Evolutionary conservation across 2,113 vertebrate genomes (phyloP).

Genomic region (Isichthys henryi): DNA sequence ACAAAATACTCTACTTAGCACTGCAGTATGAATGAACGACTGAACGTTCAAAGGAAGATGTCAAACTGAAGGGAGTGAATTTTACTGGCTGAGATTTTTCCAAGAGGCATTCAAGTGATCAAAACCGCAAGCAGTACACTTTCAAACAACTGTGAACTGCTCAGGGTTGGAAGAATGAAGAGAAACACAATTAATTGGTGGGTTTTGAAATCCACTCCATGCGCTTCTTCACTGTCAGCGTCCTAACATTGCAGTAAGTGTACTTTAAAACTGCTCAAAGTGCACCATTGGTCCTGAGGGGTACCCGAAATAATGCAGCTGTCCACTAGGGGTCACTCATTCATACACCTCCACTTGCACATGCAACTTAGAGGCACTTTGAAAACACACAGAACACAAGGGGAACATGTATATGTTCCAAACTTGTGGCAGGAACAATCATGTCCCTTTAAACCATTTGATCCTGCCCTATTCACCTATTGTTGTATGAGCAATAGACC

Average conservation of each 20-base stretch:
- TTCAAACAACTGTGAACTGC: background rate
- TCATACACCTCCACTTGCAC: background rate
- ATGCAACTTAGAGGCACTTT: background rate
- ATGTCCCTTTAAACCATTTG: background rate
- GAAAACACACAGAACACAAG: background rate
- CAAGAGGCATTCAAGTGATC: background rate
- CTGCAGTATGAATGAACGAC: background rate
- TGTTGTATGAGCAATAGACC: background rate
- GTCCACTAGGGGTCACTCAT: background rate
- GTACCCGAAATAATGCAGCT: background rate
- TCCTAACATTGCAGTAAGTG: background rate
- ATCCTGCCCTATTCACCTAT: background rate
- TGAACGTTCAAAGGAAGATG: background rate
- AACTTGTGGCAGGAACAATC: background rate
- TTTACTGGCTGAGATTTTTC: background rate
- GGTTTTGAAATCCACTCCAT: background rate
- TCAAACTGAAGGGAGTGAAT: background rate
- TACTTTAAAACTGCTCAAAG: background rate
- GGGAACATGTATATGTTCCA: background rate
- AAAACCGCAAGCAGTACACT: background rate
- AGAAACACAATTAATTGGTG: background rate
- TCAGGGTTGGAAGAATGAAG: background rate
- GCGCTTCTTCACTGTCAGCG: background rate
- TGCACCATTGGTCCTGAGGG: background rate
- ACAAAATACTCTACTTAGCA: background rate